phyloP scores from a whole-genome alignment of 2,797 vertebrate species.

The Ctenopoma multispine region DNA sequence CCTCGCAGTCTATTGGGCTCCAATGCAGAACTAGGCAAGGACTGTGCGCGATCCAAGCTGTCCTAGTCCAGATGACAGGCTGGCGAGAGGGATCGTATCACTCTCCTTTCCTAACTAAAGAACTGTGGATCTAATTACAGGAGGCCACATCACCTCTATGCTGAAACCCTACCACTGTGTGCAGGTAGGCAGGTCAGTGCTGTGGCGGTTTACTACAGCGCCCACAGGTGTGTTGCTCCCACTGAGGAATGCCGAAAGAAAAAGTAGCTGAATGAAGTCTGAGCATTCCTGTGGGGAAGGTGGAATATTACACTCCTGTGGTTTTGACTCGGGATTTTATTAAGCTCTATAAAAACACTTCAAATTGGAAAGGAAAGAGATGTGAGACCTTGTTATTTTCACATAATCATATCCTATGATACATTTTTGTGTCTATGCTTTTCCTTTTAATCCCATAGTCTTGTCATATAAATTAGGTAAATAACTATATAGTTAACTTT shows the following conservation, averaged over 20 bases:
- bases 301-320: constrained; percentile 40
- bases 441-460: not conserved
- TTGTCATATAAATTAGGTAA: not conserved
- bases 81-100: constrained; percentile 44
- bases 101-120: constrained; percentile 38
- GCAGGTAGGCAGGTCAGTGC: constrained; percentile 28
- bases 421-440: not conserved
- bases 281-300: constrained; percentile 49
- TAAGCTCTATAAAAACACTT: constrained; percentile 33
- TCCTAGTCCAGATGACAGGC: constrained; percentile 59
- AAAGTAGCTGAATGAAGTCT: constrained; percentile 36
- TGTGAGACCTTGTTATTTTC: constrained; percentile 23
- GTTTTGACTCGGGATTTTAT: constrained; percentile 15
- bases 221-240: constrained; percentile 66
- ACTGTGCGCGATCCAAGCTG: constrained; percentile 30
- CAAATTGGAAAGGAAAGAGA: constrained; percentile 6
- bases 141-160: constrained; percentile 39
- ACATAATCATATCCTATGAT: constrained; percentile 14
- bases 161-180: constrained; percentile 60
- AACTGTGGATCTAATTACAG: constrained; percentile 66
- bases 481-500: not conserved
- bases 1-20: constrained; percentile 45
- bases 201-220: constrained; percentile 4
- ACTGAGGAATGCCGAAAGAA: constrained; percentile 61
- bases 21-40: constrained; percentile 44